Percentiles rank a stretch among this genome's conserved stretches.
phyloP scores from a whole-genome alignment of 2,113 vertebrate species.

The Nibea coibor region DNA sequence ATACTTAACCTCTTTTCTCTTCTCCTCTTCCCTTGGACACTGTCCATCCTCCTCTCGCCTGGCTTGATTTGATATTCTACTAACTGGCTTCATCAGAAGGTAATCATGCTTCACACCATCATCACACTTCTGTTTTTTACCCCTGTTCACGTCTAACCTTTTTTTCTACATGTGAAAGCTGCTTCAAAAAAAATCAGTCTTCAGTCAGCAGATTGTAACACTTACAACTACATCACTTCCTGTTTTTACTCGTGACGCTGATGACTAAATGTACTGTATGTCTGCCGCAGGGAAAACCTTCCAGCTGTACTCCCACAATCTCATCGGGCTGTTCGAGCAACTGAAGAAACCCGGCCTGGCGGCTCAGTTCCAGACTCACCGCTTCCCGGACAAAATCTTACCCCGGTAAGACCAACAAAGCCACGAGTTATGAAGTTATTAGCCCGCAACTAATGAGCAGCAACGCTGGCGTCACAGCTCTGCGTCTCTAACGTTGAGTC shows the following conservation, averaged over 20 bases:
- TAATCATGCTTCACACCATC: slow-evolving; percentile 84
- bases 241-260: not conserved
- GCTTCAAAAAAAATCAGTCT: slow-evolving; percentile 22
- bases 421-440: not conserved
- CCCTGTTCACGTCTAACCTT: slow-evolving; percentile 71
- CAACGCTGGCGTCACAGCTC: not conserved
- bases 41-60: slow-evolving; percentile 79
- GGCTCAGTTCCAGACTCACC: slow-evolving; percentile 96
- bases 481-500: slow-evolving; percentile 2
- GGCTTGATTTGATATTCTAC: slow-evolving; percentile 81
- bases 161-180: slow-evolving; percentile 20
- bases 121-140: slow-evolving; percentile 59
- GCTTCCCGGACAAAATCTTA: slow-evolving; percentile 95
- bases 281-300: slow-evolving; percentile 92
- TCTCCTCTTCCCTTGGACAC: slow-evolving; percentile 77
- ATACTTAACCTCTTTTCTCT: slow-evolving; percentile 74
- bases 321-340: slow-evolving; percentile 98
- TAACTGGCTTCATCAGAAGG: slow-evolving; percentile 90
- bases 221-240: not conserved
- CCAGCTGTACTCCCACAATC: slow-evolving; percentile 98
- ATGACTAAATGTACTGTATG: not conserved
- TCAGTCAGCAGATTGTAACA: too few relatives aligned
- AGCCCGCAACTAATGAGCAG: not conserved
- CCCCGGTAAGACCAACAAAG: slow-evolving; percentile 86
- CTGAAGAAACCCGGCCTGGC: slow-evolving; percentile 96